Evolutionary conservation across 2,888 invertebrate species (phyloP), one percentile per base, ranked within the genome.

Genomic region (Parnassius orleans): DNA sequence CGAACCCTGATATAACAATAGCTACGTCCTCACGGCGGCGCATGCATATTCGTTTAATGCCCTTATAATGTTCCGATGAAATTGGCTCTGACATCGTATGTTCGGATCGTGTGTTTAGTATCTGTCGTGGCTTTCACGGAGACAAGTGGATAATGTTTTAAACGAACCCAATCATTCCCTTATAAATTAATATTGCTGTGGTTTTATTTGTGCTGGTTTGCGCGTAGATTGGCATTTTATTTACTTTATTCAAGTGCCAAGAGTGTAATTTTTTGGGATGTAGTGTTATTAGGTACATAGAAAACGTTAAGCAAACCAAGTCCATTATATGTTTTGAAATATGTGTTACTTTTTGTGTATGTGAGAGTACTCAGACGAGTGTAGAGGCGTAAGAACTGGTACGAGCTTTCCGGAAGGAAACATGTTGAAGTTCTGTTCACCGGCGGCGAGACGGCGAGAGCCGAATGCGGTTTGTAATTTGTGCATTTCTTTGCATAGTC

Each of bases 351-450:
- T 66, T 69, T 65, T 57, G 44, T 63, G 50, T 48, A 57, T 44
- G 66, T 61, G 60, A 53, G 66, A 70, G 71, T 63, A 68, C 67
- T 66, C 62, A 64, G 66, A 67, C 67, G 12, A 14, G 59, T 1
- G 53, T 65, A 71, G 65, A 73, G 69, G 72, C 71, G 69, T 63
- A 53, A 53, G 56, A 41, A 60, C 69, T 61, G 68, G 67, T 74
- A 65, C 65, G 73, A 76, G 68, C 73, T 69, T 70, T 69, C 73
- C 72, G 83, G 79, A 81, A 79, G 82, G 81, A 81, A 85, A 73
- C 79, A 93, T 93, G 93, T 84, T 93, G 83, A 93, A 93, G 91
- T 93, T 93, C 78, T 93, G 93, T 75, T 93, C 93, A 72, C 93
- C 93, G 74, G 91, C 91, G 72, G 87, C 92, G 68, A 87, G 89